phyloP scores from a whole-genome alignment of 2,113 vertebrate genomes.

The Dryoscopus gambensis region DNA sequence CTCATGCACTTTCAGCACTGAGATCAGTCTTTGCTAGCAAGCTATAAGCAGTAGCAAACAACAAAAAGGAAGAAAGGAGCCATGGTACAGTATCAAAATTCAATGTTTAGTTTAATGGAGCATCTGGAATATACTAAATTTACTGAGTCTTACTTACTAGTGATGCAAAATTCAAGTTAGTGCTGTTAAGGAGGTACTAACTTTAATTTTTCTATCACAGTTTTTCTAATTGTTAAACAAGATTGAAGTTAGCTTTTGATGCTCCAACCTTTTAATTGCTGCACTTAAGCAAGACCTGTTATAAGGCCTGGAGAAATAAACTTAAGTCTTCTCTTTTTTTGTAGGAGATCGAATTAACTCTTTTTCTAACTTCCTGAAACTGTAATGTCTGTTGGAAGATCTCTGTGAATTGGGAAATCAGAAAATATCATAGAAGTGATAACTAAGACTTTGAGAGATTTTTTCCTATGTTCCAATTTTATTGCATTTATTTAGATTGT shows the following conservation, averaged over 20 bases:
- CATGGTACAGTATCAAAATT: not conserved
- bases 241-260: not conserved
- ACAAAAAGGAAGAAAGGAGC: not conserved
- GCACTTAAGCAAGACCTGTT: not conserved
- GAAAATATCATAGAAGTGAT: not conserved
- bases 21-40: not conserved
- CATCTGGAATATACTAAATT: not conserved
- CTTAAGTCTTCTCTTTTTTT: not conserved
- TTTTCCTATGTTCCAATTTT: not conserved
- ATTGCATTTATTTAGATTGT: not conserved
- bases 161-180: not conserved
- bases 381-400: not conserved
- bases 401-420: not conserved
- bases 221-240: not conserved
- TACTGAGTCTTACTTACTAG: not conserved
- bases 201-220: not conserved
- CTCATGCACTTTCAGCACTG: not conserved
- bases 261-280: not conserved
- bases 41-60: not conserved
- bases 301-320: not conserved
- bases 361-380: not conserved
- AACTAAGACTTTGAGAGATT: not conserved
- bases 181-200: not conserved
- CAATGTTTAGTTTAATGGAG: not conserved
- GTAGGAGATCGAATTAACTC: not conserved